Evolutionary conservation across 2,888 invertebrate genomes (phyloP), one percentile per base, ranked within the genome.

Genomic region (Pediacus dermestoides): DNA sequence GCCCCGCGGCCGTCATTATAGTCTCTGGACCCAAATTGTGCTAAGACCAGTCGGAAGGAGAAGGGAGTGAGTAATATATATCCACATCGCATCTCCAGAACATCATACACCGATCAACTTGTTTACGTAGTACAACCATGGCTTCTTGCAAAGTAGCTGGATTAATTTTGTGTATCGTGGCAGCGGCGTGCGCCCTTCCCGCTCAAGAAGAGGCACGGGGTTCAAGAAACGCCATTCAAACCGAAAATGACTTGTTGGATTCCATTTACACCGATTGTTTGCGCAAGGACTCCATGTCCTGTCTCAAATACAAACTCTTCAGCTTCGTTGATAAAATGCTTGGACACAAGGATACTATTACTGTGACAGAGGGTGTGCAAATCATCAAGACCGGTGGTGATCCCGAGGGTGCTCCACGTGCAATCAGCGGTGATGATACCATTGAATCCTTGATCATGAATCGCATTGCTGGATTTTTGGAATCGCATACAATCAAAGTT

Each of bases 231-330:
- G 71, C 76, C 50, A 73, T 79, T 50, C 80, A 81, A 57, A 75
- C 78, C 33, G 85, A 85, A 57, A 87, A 85, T 63, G 88, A 89
- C 57, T 77, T 88, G 43, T 81, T 88, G 73, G 82, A 85, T 59
- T 74, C 81, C 58, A 82, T 82, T 63, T 83, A 83, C 67, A 75
- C 75, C 57, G 89, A 89, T 60, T 89, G 89, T 64, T 70, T 87
- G 47, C 78, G 81, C 58, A 89, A 88, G 69, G 88, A 88, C 63
- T 87, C 88, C 15, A 81, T 85, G 53, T 82, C 85, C 68, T 89
- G 89, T 67, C 80, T 89, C 58, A 89, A 88, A 68, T 86, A 87
- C 74, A 89, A 88, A 66, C 79, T 89, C 63, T 87, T 88, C 74
- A 82, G 85, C 12, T 88, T 83, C 70, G 85, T 89, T 52, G 89